These are phyloP conservation scores for Platynereis dumerilii DNA, from an alignment of 2,888 invertebrate genomes.

Conservation along the genomic window DNA sequence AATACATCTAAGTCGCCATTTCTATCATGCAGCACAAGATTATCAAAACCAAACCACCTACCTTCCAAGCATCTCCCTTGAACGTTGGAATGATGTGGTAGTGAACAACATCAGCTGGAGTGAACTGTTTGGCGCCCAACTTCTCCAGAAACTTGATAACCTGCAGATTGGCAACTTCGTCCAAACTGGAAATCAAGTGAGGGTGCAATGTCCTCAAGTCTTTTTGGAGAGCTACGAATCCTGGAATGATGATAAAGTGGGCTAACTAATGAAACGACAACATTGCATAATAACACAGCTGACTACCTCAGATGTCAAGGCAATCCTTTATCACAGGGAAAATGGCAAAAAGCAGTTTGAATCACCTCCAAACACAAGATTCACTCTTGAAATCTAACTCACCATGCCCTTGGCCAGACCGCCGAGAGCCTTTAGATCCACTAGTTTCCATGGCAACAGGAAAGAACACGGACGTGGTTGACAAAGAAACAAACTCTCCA, in stretches of 20 bases:
- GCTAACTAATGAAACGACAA: no score
- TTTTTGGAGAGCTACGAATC: conserved; percentile 42
- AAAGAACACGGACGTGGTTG: conserved; percentile 52
- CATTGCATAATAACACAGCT: no score
- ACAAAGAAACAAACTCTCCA: conserved; percentile 44
- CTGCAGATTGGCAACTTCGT: conserved; percentile 55
- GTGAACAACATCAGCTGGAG: conserved; percentile 52
- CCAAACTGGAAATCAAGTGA: conserved; percentile 43
- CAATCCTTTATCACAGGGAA: no score
- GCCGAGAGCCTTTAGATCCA: no score
- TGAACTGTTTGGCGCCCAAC: conserved; percentile 47
- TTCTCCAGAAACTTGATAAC: conserved; percentile 49
- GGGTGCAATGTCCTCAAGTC: conserved; percentile 53
- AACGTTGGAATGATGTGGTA: conserved; percentile 58
- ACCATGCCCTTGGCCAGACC: no score
- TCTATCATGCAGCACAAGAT: no score
- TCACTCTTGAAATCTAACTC: no score
- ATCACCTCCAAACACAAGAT: no score
- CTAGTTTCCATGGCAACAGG: conserved; percentile 37
- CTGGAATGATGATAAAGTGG: no score
- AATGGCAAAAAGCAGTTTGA: no score
- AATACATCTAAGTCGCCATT: no score
- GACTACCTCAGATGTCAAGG: no score
- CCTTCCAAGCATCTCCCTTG: conserved; percentile 47
- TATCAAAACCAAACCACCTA: conserved; percentile 32